Conservation (phyloP, 2,113 vertebrate species). For the Notarius quadriscutis region DNA sequence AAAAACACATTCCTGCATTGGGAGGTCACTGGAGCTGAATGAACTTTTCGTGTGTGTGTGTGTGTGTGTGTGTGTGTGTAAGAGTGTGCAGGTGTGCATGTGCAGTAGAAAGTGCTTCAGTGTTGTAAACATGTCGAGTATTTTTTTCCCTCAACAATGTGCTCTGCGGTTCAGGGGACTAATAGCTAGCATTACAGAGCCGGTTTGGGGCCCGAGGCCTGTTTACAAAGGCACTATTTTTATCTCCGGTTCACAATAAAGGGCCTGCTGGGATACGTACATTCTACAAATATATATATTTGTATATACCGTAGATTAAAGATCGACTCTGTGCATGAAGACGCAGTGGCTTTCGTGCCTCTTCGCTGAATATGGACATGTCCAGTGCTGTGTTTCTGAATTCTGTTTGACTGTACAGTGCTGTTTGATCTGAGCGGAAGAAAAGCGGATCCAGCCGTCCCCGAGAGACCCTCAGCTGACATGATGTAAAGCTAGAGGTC, state of each 20-base stretch:
- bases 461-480: constrained; percentile 63
- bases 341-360: constrained; percentile 36
- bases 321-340: constrained; percentile 43
- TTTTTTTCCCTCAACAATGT: constrained; percentile 50
- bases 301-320: constrained; percentile 53
- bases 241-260: constrained; percentile 18
- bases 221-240: constrained; percentile 43
- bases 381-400: constrained; percentile 58
- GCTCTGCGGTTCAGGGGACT: constrained; percentile 30
- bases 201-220: constrained; percentile 33
- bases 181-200: constrained; percentile 22
- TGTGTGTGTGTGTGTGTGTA: background rate
- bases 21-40: constrained; percentile 72
- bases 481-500: constrained; percentile 61
- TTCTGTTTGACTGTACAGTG: constrained; percentile 64
- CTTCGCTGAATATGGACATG: constrained; percentile 23
- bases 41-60: constrained; percentile 21
- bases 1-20: constrained; percentile 73
- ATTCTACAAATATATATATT: constrained; percentile 44
- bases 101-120: constrained; percentile 48
- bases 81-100: constrained; percentile 3
- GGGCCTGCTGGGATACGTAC: constrained; percentile 54
- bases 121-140: constrained; percentile 52
- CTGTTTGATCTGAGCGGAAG: constrained; percentile 65
- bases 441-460: constrained; percentile 57